A percentile compares a stretch with the other conserved stretches of the same genome.
Conservation (phyloP, 1,140 invertebrate species). For the Drosophila murphyi region DNA sequence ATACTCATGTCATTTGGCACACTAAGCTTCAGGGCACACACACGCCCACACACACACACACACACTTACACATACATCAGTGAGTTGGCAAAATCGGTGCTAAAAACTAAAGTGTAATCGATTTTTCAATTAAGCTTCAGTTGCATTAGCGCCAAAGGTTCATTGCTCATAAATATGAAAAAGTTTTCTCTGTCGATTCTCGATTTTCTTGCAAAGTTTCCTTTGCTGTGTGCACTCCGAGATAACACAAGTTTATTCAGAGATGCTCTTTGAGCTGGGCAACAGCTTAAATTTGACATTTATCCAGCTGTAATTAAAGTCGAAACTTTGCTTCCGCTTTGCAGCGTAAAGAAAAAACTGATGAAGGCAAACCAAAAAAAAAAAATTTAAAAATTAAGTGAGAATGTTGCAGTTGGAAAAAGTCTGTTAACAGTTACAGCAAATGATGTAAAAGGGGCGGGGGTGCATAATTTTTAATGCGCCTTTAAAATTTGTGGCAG, state of each 20-base stretch:
- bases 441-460: too few species aligned
- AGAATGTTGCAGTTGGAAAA: too few species aligned
- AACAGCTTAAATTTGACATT: slow-evolving; percentile 7
- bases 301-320: slow-evolving; percentile 10
- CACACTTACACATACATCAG: neutral
- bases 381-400: too few species aligned
- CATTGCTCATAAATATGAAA: slow-evolving; percentile 26
- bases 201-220: slow-evolving; percentile 12
- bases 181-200: slow-evolving; percentile 25
- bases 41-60: neutral
- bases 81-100: slow-evolving; percentile 49
- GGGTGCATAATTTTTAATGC: too few species aligned
- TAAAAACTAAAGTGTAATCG: slow-evolving; percentile 61
- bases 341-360: neutral
- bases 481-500: too few species aligned
- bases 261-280: slow-evolving; percentile 13
- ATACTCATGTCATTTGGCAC: slow-evolving; percentile 73
- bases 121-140: slow-evolving; percentile 69
- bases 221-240: neutral
- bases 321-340: neutral
- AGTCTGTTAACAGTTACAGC: too few species aligned
- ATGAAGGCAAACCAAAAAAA: neutral
- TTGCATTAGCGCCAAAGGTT: slow-evolving; percentile 35
- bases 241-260: slow-evolving; percentile 28
- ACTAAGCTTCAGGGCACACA: slow-evolving; percentile 25